Percentiles rank a stretch among this genome's conserved stretches.
Conservation (phyloP, 1,140 invertebrate genomes). For the Mercenaria mercenaria region DNA sequence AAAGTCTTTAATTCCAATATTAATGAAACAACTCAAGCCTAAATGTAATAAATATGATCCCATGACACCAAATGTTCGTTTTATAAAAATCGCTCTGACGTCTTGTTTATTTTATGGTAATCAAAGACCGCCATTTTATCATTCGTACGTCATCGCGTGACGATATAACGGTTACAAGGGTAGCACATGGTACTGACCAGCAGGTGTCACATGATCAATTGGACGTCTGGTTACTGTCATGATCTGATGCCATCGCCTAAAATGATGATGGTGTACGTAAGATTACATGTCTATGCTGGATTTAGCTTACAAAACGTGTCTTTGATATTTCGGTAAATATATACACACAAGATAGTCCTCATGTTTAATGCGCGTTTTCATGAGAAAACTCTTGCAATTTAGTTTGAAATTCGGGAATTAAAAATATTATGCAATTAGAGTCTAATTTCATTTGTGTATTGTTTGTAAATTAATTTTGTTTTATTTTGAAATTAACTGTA, state of each 20-base stretch:
- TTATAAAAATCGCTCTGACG: slow-evolving; percentile 36
- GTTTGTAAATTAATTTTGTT: too few species aligned
- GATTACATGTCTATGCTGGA: too few species aligned
- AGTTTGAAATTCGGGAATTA: too few species aligned
- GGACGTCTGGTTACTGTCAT: slow-evolving; percentile 36
- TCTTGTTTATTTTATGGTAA: slow-evolving; percentile 47
- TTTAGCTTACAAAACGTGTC: too few species aligned
- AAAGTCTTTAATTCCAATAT: background rate
- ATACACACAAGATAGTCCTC: too few species aligned
- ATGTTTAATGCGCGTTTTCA: too few species aligned
- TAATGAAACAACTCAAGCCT: background rate
- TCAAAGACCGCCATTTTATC: slow-evolving; percentile 50
- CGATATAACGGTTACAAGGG: slow-evolving; percentile 39
- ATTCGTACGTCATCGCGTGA: slow-evolving; percentile 29
- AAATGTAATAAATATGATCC: slow-evolving; percentile 15
- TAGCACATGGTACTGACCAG: background rate
- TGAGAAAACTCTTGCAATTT: too few species aligned
- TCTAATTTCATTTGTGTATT: too few species aligned
- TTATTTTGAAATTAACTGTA: too few species aligned
- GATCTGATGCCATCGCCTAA: background rate
- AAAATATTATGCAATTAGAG: too few species aligned
- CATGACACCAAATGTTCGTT: slow-evolving; percentile 24
- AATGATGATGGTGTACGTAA: too few species aligned
- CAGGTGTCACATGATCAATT: slow-evolving; percentile 33
- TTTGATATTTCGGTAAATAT: too few species aligned